Base-by-base conservation (phyloP, 2,888 invertebrate species). In the Bimastos eiseni region DNA sequence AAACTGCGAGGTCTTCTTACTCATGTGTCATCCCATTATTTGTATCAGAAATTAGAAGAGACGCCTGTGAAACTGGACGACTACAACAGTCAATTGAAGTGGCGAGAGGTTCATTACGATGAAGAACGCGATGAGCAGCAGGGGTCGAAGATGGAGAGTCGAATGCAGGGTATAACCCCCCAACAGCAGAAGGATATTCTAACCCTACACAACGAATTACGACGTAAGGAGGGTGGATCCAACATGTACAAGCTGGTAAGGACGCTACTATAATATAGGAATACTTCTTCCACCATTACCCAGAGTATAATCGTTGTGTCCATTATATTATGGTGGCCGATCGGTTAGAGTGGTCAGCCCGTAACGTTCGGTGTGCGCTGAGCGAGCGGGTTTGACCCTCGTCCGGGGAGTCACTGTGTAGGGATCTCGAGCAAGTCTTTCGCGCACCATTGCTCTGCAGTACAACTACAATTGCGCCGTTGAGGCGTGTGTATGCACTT, bases 171-270 rank as follows among this genome's bases (percentile, higher is more conserved):
- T 36, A 86, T 86, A 86, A 86, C 34, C 13, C 19, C 49, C 21
- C 70, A 90, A 70, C 88, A 89, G 34, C 44, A 83, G 84, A 83
- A 83, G 34, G 83, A 36, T 8, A 89, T 91, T 33, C 37, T 89
- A 4, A 41, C 90, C 24, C 83, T 89, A 36, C 91, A 91, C 44
- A 91, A 91, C 89, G 49, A 70, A n/a, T 37, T 89, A n/a, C 89
- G 91, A 30, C 70, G 86, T 30, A 24, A 83, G 70, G 91, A 91
- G 44, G 91, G 91, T n/a, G 55, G 89, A n/a, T 70, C 91, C n/a
- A 89, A 91, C 41, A 91, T 91, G 91, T 37, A 91, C 33, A 83
- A 37, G 34, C 89, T 91, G 91, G 91, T 91, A 36, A 49, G 37
- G 34, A 44, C 33, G 30, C 33, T 3, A 70, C 49, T 49, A 49